Base-by-base conservation (phyloP, 1,140 invertebrate species). In the Anastatus disparis region DNA sequence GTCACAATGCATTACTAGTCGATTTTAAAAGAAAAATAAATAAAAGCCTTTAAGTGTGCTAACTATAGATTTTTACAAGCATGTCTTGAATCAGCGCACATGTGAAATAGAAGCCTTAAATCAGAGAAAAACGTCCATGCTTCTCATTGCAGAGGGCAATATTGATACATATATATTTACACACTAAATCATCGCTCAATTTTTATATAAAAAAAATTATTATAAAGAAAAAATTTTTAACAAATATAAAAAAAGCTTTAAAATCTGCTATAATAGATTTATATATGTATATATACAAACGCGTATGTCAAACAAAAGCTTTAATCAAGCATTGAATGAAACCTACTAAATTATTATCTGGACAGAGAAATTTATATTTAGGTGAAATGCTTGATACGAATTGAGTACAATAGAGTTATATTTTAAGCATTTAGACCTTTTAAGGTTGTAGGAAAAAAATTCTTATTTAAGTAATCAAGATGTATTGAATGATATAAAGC, bases 351-450 rank as follows among this genome's bases (percentile, higher is more conserved):
- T 8, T 27, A n/a, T 56, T 66, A 53, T 66, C n/a, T n/a, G 22
- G 22, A 17, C 15, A 40, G 0, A 62, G 24, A 10, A 38, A 38
- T 24, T 15, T 50, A 38, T 48, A 22, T 58, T 26, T 7, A 31
- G 48, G 17, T 50, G 12, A 48, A 48, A 38, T 35, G 55, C 42
- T 67, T 48, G 1, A 12, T 48, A 20, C 24, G 26, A 64, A 58
- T 48, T 24, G 15, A n/a, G 1, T 56, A 42, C 1, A 31, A 50
- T 67, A 48, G 29, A 31, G 44, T 56, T 58, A 67, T 27, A 67
- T 59, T 58, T 58, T 59, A 66, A 67, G 65, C 40, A 59, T 58
- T 67, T 67, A 48, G 20, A 6, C 31, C 31, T 7, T 27, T n/a
- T 24, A 67, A 31, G 52, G 42, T 35, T 67, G 2, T 46, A 58